Base-by-base conservation (phyloP, 1,140 invertebrate genomes). In the Drosophila bocqueti region DNA sequence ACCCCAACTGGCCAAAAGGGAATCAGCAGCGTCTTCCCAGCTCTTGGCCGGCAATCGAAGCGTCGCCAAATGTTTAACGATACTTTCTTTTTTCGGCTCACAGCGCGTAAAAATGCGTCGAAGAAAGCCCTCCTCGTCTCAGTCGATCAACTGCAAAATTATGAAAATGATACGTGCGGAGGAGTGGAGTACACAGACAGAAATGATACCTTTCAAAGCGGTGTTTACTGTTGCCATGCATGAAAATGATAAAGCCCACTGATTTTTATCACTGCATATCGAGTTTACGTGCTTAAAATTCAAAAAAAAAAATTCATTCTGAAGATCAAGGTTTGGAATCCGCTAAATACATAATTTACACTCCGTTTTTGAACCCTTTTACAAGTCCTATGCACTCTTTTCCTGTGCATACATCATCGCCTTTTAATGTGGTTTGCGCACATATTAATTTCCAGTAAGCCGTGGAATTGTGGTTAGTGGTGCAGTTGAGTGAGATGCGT, bases 71-170 rank as follows among this genome's bases (percentile, higher is more conserved):
- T 73, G 60, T 66, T 66, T 60, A 59, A 74, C 79, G 81, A 89
- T 83, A 87, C 83, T 87, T 87, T 87, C 83, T 89, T 78, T 87
- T 86, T 78, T 78, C 58, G 62, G 21, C 75, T 69, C 63, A 71
- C 63, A 68, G 49, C 49, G 24, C 67, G 67, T 71, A 55, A 71
- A 69, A 71, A 81, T 66, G 76, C 63, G 83, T 68, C 76, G 61
- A 83, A 73, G 76, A 89, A 87, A 89, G 81, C 67, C 64, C 65
- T 55, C 47, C 13, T 74, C 72, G 50, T 67, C 43, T 50, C 83
- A 76, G 76, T 81, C 81, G 69, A 84, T 84, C 82, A 78, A 85
- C 78, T 81, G 74, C 64, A 74, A 87, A 86, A 69, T 79, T 67
- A 79, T 76, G 69, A 69, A 80, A 78, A 83, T 81, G 63, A 83